Evolutionary conservation across 2,113 vertebrate genomes (phyloP).

Genomic region (Phoxinus phoxinus): DNA sequence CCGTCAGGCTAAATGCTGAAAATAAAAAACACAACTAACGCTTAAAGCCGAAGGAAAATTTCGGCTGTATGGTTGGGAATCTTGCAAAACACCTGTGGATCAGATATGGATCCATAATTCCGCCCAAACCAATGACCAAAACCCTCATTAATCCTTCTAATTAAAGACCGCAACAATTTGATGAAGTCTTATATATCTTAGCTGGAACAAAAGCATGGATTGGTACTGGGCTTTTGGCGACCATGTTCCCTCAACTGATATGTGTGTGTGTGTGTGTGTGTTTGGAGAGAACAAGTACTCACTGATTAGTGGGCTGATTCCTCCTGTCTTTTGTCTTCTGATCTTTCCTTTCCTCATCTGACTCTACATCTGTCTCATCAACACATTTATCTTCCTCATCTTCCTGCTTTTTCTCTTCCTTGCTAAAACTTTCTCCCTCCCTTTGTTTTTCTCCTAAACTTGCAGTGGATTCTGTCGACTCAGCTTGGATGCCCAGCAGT

Average conservation of each 20-base stretch:
- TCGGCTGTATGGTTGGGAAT: slow-evolving; percentile 20
- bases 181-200: not conserved
- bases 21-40: slow-evolving; percentile 18
- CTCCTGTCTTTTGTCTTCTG: slow-evolving; percentile 64
- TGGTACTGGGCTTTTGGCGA: not conserved
- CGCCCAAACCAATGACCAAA: not conserved
- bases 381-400: slow-evolving; percentile 69
- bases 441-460: slow-evolving; percentile 50
- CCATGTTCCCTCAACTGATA: not conserved
- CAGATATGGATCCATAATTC: not conserved
- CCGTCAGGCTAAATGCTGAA: slow-evolving; percentile 10
- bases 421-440: slow-evolving; percentile 57
- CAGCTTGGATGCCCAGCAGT: slow-evolving; percentile 71
- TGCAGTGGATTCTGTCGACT: slow-evolving; percentile 62
- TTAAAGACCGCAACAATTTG: not conserved
- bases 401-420: slow-evolving; percentile 55
- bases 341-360: slow-evolving; percentile 74
- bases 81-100: slow-evolving; percentile 5
- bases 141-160: not conserved
- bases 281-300: slow-evolving; percentile 68
- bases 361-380: slow-evolving; percentile 80
- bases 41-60: slow-evolving; percentile 13
- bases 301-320: slow-evolving; percentile 77
- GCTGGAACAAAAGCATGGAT: not conserved
- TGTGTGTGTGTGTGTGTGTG: not conserved